A percentile compares a stretch with the other conserved stretches of the same genome.
phyloP scores from a whole-genome alignment of 2,888 invertebrate species.

The Digitonthophagus gazella region DNA sequence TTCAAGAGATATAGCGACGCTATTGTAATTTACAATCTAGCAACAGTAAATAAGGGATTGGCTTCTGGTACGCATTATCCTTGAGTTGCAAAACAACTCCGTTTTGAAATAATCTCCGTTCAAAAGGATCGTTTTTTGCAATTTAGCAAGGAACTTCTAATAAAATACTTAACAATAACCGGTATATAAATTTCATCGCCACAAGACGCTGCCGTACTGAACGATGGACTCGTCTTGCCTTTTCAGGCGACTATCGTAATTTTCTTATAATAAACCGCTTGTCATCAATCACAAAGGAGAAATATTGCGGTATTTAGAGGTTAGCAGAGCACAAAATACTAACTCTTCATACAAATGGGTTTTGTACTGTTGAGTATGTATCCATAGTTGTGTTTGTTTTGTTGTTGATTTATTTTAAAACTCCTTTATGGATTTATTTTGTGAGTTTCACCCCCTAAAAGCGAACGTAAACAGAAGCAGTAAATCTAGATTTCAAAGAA shows the following conservation, averaged over 20 bases:
- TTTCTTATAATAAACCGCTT: not conserved
- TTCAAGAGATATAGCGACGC: not conserved
- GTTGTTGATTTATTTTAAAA: not conserved
- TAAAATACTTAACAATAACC: not conserved
- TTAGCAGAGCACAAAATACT: not conserved
- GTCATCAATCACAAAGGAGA: not conserved
- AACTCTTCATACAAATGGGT: not conserved
- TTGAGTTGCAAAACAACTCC: not conserved
- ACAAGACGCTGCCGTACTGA: not conserved
- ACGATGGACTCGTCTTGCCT: not conserved
- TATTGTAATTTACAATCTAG: not conserved
- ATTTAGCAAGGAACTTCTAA: not conserved
- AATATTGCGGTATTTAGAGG: not conserved
- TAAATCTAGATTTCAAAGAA: not conserved
- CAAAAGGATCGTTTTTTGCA: not conserved
- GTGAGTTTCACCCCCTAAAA: not conserved
- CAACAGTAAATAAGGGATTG: not conserved
- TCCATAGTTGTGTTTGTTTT: not conserved
- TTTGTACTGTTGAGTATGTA: too few relatives aligned
- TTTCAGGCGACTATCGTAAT: not conserved
- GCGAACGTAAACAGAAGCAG: not conserved
- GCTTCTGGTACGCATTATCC: not conserved
- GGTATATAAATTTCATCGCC: not conserved
- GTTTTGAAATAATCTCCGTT: not conserved
- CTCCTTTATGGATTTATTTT: not conserved